A percentile compares a stretch with the other conserved stretches of the same genome.
These are phyloP conservation scores for Rhagonycha fulva DNA, from an alignment of 2,888 invertebrate species.

Conservation along the genomic window DNA sequence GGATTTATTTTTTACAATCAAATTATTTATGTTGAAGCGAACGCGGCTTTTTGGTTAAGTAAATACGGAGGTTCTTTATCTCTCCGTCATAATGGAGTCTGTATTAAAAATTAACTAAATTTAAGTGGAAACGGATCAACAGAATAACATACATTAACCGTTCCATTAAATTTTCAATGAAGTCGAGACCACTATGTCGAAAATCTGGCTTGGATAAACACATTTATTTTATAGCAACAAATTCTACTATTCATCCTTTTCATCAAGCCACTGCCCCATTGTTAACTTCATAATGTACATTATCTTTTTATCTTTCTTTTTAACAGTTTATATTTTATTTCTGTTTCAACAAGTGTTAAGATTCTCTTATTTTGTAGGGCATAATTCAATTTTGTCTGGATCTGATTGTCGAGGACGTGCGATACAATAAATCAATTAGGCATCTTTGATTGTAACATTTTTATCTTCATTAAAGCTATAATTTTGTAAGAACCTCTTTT, in stretches of 20 bases:
- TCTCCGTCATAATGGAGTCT: not conserved
- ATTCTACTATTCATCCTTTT: constrained; percentile 22
- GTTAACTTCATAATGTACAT: constrained; percentile 17
- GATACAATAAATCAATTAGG: not conserved
- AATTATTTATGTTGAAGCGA: not conserved
- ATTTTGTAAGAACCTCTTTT: too few relatives aligned
- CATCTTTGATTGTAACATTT: not conserved
- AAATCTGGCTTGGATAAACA: constrained; percentile 22
- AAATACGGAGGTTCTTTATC: constrained; percentile 1
- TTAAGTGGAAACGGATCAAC: not conserved
- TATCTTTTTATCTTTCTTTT: constrained; percentile 13
- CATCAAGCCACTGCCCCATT: constrained; percentile 14
- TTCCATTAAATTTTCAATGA: constrained; percentile 16
- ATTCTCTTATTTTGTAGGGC: constrained; percentile 9
- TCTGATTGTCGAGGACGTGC: constrained; percentile 7
- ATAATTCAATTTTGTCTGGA: constrained; percentile 10
- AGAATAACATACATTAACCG: constrained; percentile 15
- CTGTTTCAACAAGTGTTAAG: constrained; percentile 15
- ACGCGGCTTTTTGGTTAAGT: not conserved
- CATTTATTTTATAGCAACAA: constrained; percentile 8
- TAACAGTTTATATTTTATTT: not conserved
- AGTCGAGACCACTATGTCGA: constrained; percentile 9
- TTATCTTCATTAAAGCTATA: too few relatives aligned
- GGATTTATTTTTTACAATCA: not conserved
- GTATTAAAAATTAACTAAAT: constrained; percentile 13